These are phyloP conservation scores for Nyctalus aviator DNA, from an alignment of 2,797 vertebrate genomes.

Conservation along the genomic window DNA sequence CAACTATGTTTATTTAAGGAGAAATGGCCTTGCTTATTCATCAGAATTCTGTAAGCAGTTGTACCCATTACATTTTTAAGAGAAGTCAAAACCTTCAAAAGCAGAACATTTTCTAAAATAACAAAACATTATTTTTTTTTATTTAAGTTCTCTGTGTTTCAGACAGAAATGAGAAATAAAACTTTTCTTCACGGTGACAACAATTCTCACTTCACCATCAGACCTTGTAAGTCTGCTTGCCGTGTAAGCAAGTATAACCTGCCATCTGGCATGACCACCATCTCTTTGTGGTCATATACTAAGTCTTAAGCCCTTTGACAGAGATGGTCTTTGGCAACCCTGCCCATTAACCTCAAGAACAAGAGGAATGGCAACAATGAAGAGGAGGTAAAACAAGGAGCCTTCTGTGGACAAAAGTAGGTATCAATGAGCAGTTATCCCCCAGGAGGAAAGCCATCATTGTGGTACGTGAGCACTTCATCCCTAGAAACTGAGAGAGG, in stretches of 20 bases:
- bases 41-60: not conserved
- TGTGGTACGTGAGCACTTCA: accelerated
- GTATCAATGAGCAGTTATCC: not conserved
- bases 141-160: not conserved
- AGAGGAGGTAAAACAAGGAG: not conserved
- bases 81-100: not conserved
- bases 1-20: not conserved
- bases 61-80: not conserved
- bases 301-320: not conserved
- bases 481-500: not conserved
- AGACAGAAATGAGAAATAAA: conserved; percentile 14
- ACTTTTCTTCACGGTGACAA: not conserved
- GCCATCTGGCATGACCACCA: not conserved
- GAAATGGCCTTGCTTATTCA: not conserved
- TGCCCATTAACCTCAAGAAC: not conserved
- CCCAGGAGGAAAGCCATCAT: not conserved
- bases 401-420: not conserved
- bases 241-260: not conserved
- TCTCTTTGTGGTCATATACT: not conserved
- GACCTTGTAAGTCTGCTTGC: not conserved
- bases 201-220: conserved; percentile 35
- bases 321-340: not conserved
- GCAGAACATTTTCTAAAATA: conserved; percentile 36
- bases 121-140: not conserved
- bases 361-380: not conserved